Percentiles rank a stretch among this genome's conserved stretches.
Conservation (phyloP, 2,888 invertebrate species). For the Ceriagrion tenellum region DNA sequence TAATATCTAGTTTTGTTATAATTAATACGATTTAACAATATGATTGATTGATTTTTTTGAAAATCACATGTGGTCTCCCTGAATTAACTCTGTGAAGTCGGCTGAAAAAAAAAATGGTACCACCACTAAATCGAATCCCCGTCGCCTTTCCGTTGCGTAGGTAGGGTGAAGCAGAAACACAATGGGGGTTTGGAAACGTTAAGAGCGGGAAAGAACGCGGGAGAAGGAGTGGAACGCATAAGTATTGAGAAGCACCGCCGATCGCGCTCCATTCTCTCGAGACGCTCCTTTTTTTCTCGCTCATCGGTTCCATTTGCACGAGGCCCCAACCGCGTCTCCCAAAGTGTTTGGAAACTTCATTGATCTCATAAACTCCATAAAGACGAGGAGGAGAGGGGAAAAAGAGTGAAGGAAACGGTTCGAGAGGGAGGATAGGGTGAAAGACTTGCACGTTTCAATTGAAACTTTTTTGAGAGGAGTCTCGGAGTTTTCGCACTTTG, state of each 20-base stretch:
- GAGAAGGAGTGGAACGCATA: neutral
- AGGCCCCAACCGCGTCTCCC: too few relatives aligned
- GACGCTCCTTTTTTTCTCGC: neutral
- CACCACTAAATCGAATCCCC: too few relatives aligned
- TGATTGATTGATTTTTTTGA: too few relatives aligned
- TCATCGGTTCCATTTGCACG: neutral
- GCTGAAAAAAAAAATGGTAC: too few relatives aligned
- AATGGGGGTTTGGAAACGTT: neutral
- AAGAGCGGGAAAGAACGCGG: neutral
- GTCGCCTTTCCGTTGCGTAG: too few relatives aligned
- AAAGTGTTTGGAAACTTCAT: slow-evolving; percentile 39
- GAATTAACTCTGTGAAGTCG: too few relatives aligned
- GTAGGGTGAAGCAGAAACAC: too few relatives aligned
- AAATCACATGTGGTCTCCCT: too few relatives aligned
- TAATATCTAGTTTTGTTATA: too few relatives aligned
- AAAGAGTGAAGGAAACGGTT: neutral
- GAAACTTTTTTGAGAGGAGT: neutral
- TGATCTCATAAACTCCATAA: neutral
- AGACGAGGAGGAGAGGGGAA: neutral
- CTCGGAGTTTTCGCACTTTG: neutral
- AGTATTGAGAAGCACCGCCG: neutral
- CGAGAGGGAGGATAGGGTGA: neutral
- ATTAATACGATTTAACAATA: too few relatives aligned
- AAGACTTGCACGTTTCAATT: neutral
- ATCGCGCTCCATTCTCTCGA: neutral